Base-by-base conservation (phyloP, 2,888 invertebrate genomes). In the Leptodirus hochenwartii region DNA sequence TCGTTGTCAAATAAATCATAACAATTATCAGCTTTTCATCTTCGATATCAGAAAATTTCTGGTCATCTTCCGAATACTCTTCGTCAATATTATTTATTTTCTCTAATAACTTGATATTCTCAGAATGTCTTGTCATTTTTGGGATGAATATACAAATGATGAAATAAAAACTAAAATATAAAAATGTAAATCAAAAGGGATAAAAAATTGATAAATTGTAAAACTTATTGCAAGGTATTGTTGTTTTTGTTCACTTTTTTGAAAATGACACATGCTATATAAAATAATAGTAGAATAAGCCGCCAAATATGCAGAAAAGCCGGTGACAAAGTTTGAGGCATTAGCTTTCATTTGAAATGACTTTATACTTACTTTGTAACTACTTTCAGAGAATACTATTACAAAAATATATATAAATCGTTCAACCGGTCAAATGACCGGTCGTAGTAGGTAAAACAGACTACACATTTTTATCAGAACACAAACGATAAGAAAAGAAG, bases 41-140 rank as follows among this genome's bases (percentile, higher is more conserved):
- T n/a, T n/a, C n/a, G n/a, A n/a, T n/a, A n/a, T n/a, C n/a, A n/a
- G 13, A 25, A 30, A 27, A 9, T 30, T 30, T 22, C 25, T 27
- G 30, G 11, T 30, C 30, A 26, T 30, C 30, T 30, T 30, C 30
- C 25, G 30, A 30, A 27, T n/a, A 20, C 10, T 30, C 11, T 26
- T 30, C 27, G 25, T 30, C 14, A 13, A 26, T 30, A 30, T 27
- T 30, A 30, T 30, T 30, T 30, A 30, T 30, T 30, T 30, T 30
- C 30, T 24, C 30, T 27, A 30, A 30, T 30, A 30, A 27, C 8
- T 30, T 27, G 26, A 27, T 27, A 27, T 24, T 30, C n/a, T 11
- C 13, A 5, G 27, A 30, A 11, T 26, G 30, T 12, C 25, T 30
- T 15, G 30, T 25, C 30, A 30, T 30, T 30, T 30, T 25, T 8